Conservation (phyloP, 2,797 vertebrate genomes). For the Paguma larvata region DNA sequence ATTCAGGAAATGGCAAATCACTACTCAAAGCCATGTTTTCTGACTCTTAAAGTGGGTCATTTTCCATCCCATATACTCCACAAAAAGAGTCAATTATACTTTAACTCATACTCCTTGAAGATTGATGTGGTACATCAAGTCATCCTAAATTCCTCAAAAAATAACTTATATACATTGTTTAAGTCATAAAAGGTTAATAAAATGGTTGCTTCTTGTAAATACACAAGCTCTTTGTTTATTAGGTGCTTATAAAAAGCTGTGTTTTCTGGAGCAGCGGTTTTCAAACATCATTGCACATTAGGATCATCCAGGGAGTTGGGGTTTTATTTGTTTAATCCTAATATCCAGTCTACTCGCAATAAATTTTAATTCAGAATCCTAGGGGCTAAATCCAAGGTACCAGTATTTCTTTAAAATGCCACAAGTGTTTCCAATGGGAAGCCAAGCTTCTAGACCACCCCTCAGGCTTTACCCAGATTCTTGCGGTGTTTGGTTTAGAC, state of each 20-base stretch:
- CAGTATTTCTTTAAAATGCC: background rate
- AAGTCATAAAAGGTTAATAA: background rate
- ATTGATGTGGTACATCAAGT: background rate
- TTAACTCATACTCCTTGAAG: slow-evolving; percentile 14
- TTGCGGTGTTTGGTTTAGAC: background rate
- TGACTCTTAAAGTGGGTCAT: background rate
- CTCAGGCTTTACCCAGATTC: background rate
- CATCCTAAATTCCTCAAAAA: slow-evolving; percentile 26
- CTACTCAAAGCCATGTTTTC: background rate
- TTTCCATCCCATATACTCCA: background rate
- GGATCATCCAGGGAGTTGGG: background rate
- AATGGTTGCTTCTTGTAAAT: background rate
- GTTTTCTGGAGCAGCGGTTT: background rate
- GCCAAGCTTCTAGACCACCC: background rate
- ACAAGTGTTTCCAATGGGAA: background rate
- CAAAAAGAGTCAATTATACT: background rate
- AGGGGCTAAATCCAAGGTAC: background rate
- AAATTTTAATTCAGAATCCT: slow-evolving; percentile 15
- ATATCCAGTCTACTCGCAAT: background rate
- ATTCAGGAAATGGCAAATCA: background rate
- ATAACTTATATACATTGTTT: background rate
- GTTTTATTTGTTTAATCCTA: background rate
- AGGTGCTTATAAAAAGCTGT: background rate
- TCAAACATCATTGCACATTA: background rate
- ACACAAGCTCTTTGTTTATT: background rate